phyloP scores from a whole-genome alignment of 2,888 invertebrate species.

The Synanthedon tipuliformis region DNA sequence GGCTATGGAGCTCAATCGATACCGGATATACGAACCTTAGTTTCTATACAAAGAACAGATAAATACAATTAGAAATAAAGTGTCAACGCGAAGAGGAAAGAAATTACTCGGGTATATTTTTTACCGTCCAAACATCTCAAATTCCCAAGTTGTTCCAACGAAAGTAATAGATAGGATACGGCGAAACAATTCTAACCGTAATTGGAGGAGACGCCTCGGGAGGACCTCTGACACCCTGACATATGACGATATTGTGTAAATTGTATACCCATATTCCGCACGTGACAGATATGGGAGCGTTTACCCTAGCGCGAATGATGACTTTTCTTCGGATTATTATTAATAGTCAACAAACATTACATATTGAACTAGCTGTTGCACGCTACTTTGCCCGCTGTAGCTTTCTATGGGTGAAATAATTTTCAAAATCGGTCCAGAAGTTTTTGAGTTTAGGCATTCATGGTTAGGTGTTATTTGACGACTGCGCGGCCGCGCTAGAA shows the following conservation, averaged over 20 bases:
- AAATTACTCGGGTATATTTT: slow-evolving; percentile 26
- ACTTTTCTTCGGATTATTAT: background rate
- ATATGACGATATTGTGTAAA: slow-evolving; percentile 61
- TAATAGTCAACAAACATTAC: no score
- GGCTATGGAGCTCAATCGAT: no score
- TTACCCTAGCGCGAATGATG: slow-evolving; percentile 11
- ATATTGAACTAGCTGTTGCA: no score
- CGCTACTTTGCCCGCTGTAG: no score
- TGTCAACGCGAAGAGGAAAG: slow-evolving; percentile 11
- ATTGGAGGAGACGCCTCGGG: slow-evolving; percentile 53
- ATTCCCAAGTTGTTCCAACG: slow-evolving; percentile 36
- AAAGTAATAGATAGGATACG: slow-evolving; percentile 54
- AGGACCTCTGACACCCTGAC: slow-evolving; percentile 45
- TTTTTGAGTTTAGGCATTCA: no score
- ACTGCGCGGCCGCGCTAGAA: no score
- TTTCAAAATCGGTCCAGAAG: no score
- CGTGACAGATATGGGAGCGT: slow-evolving; percentile 26
- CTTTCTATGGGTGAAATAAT: no score
- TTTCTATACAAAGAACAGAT: slow-evolving; percentile 19
- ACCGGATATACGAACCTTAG: no score
- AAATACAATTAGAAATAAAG: slow-evolving; percentile 39
- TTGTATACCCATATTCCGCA: slow-evolving; percentile 41
- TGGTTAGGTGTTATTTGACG: no score
- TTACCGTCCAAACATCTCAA: slow-evolving; percentile 28
- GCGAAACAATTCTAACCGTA: slow-evolving; percentile 56